Percentiles rank a stretch among this genome's conserved stretches.
Conservation (phyloP, 2,888 invertebrate species). For the Xestia ashworthii region DNA sequence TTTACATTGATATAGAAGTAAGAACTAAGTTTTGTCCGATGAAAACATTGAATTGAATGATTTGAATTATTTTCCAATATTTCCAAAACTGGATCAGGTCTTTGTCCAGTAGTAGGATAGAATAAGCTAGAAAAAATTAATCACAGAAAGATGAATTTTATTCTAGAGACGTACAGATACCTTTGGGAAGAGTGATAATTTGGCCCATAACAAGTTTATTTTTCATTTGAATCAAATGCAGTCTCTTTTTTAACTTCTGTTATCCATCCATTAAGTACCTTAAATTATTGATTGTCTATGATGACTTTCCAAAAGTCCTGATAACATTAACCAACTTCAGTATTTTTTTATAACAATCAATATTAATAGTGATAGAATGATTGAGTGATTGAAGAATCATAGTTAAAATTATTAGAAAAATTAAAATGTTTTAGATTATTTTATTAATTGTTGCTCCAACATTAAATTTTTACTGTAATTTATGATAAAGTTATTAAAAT, state of each 20-base stretch:
- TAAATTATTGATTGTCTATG: background rate
- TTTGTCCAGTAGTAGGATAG: too few species aligned
- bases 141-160: background rate
- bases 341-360: constrained; percentile 21
- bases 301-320: background rate
- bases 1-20: background rate
- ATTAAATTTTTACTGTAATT: background rate
- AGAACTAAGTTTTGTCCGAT: background rate
- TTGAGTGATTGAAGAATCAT: background rate
- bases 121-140: too few species aligned
- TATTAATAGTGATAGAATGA: constrained; percentile 1
- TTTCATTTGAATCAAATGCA: background rate
- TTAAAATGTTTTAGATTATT: background rate
- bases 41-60: background rate
- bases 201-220: background rate
- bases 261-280: background rate
- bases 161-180: background rate
- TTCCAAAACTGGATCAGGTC: background rate
- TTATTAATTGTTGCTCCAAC: background rate
- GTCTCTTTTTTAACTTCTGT: background rate
- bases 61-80: background rate
- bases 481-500: background rate
- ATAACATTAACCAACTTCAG: background rate
- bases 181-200: background rate
- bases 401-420: background rate